These are phyloP conservation scores for Pangasianodon hypophthalmus DNA, from an alignment of 2,113 vertebrate species.

Conservation along the genomic window DNA sequence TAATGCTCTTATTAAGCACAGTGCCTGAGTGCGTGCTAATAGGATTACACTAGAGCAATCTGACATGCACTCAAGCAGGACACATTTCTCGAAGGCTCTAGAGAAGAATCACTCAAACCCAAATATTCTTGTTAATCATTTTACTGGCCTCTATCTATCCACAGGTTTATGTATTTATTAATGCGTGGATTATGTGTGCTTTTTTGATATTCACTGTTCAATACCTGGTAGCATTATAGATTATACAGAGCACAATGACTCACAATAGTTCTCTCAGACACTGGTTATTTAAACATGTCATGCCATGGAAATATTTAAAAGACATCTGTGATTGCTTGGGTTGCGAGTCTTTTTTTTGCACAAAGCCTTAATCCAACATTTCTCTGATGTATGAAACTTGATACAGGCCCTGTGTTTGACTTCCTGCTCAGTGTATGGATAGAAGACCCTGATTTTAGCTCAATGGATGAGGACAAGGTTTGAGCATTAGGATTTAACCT, in stretches of 20 bases:
- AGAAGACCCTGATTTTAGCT: conserved; percentile 73
- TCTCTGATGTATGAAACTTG: conserved; percentile 49
- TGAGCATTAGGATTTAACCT: conserved; percentile 78
- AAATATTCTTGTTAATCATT: conserved; percentile 1
- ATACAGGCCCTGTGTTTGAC: conserved; percentile 66
- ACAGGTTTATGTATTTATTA: not conserved
- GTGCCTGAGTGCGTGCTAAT: conserved; percentile 66
- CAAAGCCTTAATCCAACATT: conserved; percentile 61
- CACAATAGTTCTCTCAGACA: conserved; percentile 23
- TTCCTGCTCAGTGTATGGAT: conserved; percentile 58
- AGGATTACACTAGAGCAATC: conserved; percentile 70
- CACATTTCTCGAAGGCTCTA: conserved; percentile 59
- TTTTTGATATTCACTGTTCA: not conserved
- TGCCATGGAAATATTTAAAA: conserved; percentile 48
- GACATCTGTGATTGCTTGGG: conserved; percentile 39
- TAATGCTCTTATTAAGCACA: conserved; percentile 76
- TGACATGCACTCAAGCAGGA: conserved; percentile 48
- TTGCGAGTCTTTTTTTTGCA: conserved; percentile 54
- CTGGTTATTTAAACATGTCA: conserved; percentile 47
- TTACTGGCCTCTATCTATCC: not conserved
- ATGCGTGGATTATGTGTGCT: not conserved
- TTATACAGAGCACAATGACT: conserved; percentile 20
- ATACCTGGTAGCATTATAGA: not conserved
- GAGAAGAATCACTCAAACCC: not conserved
- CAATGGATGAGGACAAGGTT: conserved; percentile 68